Base-by-base conservation (phyloP, 2,888 invertebrate genomes). In the Carcina quercana region DNA sequence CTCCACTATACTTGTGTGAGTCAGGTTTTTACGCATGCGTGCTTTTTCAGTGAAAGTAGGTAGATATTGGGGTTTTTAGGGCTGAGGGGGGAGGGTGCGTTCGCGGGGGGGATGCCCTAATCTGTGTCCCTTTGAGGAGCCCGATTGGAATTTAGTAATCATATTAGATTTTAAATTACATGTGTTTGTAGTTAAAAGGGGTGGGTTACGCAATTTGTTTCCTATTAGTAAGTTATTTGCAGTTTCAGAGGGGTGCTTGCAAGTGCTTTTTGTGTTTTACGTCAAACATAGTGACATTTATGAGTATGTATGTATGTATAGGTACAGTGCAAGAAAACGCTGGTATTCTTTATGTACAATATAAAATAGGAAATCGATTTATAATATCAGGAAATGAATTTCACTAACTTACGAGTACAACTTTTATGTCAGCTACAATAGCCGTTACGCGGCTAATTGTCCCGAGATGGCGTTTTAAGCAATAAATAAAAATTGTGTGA, bases 131-230 rank as follows among this genome's bases (percentile, higher is more conserved):
- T 79, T 80, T 80, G 79, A 79, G 67, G 56, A 57, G 56, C 67
- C 67, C 78, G 79, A 80, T 82, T 79, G 79, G 80, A 80, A 80
- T 79, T 80, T 79, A 78, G 80, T 82, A 79, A 79, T 79, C 80
- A 80, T 80, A 82, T 80, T 80, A 80, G 75, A 79, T 79, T 82
- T 80, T 78, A 82, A 82, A 80, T 80, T 78, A 78, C 76, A 80
- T 73, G 76, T 78, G 73, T 66, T 70, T 62, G 60, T 43, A 61
- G 73, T 69, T 6, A 58, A 68, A 71, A 65, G 74, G 72, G 58
- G 53, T 59, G 60, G 63, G 59, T 43, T 36, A 37, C 47, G 53
- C 67, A 76, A 78, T 78, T 78, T 73, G 57, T 75, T 76, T 69
- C 74, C 67, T 59, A 75, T 79, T 75, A 74, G 59, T 67, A 67